These are phyloP conservation scores for Tupiocoris notatus DNA, from an alignment of 2,888 invertebrate genomes.

Conservation along the genomic window DNA sequence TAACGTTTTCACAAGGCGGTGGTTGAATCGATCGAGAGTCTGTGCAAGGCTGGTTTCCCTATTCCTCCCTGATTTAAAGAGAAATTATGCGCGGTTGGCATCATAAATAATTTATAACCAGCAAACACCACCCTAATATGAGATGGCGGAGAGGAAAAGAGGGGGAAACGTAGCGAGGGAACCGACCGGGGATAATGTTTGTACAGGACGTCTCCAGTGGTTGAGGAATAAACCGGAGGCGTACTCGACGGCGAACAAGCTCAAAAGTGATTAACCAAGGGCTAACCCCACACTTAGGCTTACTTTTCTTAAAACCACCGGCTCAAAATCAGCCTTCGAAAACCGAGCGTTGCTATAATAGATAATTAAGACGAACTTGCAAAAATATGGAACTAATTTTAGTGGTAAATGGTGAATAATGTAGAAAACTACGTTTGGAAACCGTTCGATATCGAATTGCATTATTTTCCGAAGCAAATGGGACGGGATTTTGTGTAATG, in stretches of 20 bases:
- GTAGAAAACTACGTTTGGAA: no score
- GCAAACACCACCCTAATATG: neutral
- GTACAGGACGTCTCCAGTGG: neutral
- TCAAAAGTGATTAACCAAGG: constrained; percentile 4
- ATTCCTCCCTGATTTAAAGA: constrained; percentile 11
- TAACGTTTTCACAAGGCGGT: neutral
- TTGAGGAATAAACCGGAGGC: no score
- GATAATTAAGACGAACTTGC: no score
- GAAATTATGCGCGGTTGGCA: constrained; percentile 19
- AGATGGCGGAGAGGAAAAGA: neutral
- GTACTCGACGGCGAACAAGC: neutral
- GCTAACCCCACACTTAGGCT: neutral
- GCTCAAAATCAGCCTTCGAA: neutral
- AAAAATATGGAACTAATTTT: no score
- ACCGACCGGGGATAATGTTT: neutral
- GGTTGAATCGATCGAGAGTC: neutral
- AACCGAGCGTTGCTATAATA: no score
- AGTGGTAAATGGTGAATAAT: no score
- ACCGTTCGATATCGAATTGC: no score
- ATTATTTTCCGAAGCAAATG: no score
- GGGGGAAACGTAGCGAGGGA: neutral
- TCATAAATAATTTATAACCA: constrained; percentile 22
- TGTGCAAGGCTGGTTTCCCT: neutral
- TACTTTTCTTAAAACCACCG: neutral
- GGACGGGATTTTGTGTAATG: no score